phyloP scores from a whole-genome alignment of 2,113 vertebrate genomes.

The human region DNA sequence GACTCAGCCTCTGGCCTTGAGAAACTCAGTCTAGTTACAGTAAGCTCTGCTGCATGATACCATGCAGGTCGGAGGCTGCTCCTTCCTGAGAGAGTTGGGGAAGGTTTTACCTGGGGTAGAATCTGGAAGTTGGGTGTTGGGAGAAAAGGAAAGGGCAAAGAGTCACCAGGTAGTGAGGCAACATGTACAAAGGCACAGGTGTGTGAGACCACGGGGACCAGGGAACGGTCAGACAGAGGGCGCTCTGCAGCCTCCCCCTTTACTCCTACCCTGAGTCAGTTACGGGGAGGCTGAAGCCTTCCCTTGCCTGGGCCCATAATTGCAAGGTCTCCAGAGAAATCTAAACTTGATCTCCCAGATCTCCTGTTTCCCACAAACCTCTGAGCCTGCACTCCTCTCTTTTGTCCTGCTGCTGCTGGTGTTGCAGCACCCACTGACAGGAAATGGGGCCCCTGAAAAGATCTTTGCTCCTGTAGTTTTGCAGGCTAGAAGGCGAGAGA shows the following conservation, averaged over 20 bases:
- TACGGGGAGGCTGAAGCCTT: background rate
- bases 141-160: background rate
- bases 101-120: background rate
- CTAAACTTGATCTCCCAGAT: background rate
- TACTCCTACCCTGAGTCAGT: background rate
- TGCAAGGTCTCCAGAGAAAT: background rate
- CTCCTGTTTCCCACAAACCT: background rate
- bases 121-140: background rate
- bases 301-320: background rate
- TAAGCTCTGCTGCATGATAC: background rate
- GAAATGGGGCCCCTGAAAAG: background rate
- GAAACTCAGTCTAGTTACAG: background rate
- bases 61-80: background rate
- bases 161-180: background rate
- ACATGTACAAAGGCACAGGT: background rate
- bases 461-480: background rate
- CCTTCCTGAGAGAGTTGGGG: background rate
- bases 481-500: background rate
- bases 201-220: background rate
- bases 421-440: background rate
- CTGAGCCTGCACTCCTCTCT: background rate
- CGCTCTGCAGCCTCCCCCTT: background rate
- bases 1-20: background rate
- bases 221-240: background rate
- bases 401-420: background rate